Conservation (phyloP, 1,140 invertebrate species). For the Stenopsyche tienmushanensis region DNA sequence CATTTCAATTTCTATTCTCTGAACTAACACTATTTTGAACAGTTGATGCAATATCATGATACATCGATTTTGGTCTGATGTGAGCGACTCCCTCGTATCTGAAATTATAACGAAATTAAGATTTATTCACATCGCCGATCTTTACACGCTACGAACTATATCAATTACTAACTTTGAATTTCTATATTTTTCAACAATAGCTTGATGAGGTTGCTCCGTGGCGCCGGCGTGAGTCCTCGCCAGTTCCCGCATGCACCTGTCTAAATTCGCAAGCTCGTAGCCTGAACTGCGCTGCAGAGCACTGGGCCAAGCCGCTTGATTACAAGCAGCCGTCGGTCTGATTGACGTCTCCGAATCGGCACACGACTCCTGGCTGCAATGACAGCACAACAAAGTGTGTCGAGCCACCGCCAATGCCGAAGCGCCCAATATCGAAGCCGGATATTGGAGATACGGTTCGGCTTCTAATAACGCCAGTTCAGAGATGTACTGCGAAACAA, state of each 20-base stretch:
- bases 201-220: conserved; percentile 68
- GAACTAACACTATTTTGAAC: no score
- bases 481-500: conserved; percentile 71
- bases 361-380: conserved; percentile 22
- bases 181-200: conserved; percentile 84
- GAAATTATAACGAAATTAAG: conserved; percentile 27
- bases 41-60: no score
- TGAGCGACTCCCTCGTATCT: conserved; percentile 36
- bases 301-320: conserved; percentile 65
- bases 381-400: conserved; percentile 51
- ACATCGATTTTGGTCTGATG: conserved; percentile 37
- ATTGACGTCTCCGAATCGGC: background rate
- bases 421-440: conserved; percentile 84
- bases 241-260: conserved; percentile 67
- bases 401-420: conserved; percentile 79
- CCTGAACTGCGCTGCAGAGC: conserved; percentile 65
- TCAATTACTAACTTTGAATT: conserved; percentile 61
- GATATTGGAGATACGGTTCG: conserved; percentile 78
- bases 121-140: background rate
- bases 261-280: conserved; percentile 69
- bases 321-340: conserved; percentile 52
- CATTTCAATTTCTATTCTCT: no score
- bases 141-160: background rate
- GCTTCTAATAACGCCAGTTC: conserved; percentile 85
- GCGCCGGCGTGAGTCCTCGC: conserved; percentile 70